Conservation (phyloP, 2,113 vertebrate species). For the Peromyscus polionotus region DNA sequence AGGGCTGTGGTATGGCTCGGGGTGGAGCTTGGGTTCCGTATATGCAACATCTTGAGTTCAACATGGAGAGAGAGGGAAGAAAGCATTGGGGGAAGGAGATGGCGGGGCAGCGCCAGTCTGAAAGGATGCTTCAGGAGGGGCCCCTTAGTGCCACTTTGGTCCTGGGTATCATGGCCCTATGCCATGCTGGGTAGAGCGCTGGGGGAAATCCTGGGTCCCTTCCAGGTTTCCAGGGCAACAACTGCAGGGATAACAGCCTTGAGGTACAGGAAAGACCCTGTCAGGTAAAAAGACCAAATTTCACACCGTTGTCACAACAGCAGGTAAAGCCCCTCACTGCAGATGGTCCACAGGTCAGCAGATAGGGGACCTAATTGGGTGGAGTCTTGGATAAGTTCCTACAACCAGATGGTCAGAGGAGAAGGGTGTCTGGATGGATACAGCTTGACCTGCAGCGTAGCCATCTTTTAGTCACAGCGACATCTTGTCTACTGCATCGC, state of each 20-base stretch:
- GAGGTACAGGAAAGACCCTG: background rate
- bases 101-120: background rate
- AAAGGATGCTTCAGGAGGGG: background rate
- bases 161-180: background rate
- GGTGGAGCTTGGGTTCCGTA: background rate
- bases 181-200: background rate
- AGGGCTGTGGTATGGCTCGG: background rate
- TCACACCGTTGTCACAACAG: background rate
- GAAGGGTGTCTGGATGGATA: background rate
- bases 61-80: background rate
- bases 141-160: background rate
- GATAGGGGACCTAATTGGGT: background rate
- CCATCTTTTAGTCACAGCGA: no score
- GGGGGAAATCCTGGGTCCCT: background rate
- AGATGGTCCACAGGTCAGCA: background rate
- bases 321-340: background rate
- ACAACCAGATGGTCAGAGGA: background rate
- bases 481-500: background rate
- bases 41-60: background rate
- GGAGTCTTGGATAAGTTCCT: background rate
- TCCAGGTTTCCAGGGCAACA: background rate
- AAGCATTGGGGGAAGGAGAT: background rate
- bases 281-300: background rate
- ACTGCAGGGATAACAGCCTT: background rate
- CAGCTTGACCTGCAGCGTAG: background rate